Percentiles rank a stretch among this genome's conserved stretches.
phyloP scores from a whole-genome alignment of 2,888 invertebrate genomes.

The Troglohyphantes excavatus region DNA sequence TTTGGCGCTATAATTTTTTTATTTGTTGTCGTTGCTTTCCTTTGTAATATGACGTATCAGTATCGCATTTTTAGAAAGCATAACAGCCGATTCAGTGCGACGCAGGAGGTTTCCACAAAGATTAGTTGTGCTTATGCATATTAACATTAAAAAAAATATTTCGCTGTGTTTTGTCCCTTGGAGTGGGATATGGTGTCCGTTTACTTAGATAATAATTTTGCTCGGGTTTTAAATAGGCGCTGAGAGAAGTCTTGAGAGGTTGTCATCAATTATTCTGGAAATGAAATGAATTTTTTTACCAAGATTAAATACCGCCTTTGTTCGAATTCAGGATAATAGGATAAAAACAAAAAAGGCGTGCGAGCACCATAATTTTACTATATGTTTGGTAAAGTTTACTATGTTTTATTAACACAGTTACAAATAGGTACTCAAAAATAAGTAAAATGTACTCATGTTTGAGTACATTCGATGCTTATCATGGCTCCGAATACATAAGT shows the following conservation, averaged over 20 bases:
- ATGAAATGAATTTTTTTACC: neutral
- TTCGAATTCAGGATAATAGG: neutral
- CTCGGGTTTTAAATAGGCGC: constrained; percentile 23
- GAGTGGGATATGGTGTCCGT: neutral
- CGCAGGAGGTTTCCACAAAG: constrained; percentile 48
- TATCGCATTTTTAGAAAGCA: constrained; percentile 56
- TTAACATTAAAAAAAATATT: neutral
- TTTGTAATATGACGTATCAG: constrained; percentile 56
- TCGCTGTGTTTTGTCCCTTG: neutral
- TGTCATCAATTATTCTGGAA: neutral
- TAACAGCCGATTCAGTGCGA: constrained; percentile 48
- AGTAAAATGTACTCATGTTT: no score
- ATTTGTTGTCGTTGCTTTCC: neutral
- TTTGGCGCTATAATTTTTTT: constrained; percentile 7
- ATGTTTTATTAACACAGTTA: no score
- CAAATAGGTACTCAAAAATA: no score
- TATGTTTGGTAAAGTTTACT: no score
- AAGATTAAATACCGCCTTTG: neutral
- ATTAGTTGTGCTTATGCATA: constrained; percentile 56
- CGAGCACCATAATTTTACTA: no score
- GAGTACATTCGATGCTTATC: no score
- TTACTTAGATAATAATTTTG: neutral
- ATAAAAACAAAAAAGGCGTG: neutral
- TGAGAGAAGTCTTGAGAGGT: constrained; percentile 13
- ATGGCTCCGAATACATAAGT: no score